Evolutionary conservation across 2,113 vertebrate genomes (phyloP), one percentile per base, ranked within the genome.

Genomic region (Passerina amoena): DNA sequence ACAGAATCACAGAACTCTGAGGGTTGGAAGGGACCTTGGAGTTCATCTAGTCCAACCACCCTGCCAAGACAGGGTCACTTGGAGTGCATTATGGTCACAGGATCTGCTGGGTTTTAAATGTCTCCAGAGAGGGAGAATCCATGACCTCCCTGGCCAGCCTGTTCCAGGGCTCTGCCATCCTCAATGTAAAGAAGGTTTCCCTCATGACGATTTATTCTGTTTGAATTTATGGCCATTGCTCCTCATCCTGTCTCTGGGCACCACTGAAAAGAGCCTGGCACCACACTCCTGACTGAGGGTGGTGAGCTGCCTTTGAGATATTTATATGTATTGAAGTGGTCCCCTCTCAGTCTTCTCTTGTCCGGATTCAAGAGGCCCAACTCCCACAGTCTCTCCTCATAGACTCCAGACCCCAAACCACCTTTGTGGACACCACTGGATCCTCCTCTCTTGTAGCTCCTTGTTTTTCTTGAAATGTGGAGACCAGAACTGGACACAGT

Each of bases 331-430:
- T 7, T 35, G 10, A 40, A 22, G 11, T 18, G 21, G 48, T 48
- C 17, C 2, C 4, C 9, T 51, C 30, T 28, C 27, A n/a, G 24
- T 70, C 13, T 47, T 70, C 30, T 35, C 21, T 18, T 33, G 24
- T 70, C 59, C 1, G 1, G 24, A 68, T 7, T 51, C 44, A 77
- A 68, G 7, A 37, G 27, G 11, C 6, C 11, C 23, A 63, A 13
- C 4, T 71, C 24, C 16, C 4, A 2, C 7, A 40, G 7, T 17
- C 6, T 12, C 10, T 40, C 20, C 48, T 56, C 1, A 3, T 14
- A 35, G 21, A 9, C 16, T 87, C 11, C 40, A 63, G 30, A 12
- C 1, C 7, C 7, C 48, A 30, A 35, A 25, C 4, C 13, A 12
- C 22, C 13, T 54, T 40, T 63, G n/a, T 71, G 20, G 11, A 16